These are phyloP conservation scores for Peromyscus melanophrys DNA, from an alignment of 2,797 vertebrate genomes.

Conservation along the genomic window DNA sequence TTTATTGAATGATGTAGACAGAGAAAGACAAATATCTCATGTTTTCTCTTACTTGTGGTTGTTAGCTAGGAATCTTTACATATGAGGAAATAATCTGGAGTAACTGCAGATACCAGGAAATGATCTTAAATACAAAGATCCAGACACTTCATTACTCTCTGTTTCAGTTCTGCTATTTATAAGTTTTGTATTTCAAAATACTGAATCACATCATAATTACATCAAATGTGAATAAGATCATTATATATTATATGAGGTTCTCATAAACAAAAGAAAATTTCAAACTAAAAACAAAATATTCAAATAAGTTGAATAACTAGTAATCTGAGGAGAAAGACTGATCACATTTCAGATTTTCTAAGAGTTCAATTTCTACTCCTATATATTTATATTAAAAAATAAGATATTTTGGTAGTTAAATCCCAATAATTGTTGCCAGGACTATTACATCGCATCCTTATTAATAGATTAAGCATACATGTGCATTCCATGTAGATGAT, in stretches of 20 bases:
- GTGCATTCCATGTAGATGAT: background rate
- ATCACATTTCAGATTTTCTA: background rate
- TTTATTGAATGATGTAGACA: no score
- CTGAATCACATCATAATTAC: no score
- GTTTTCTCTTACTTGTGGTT: no score
- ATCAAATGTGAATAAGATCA: no score
- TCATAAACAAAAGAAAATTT: background rate
- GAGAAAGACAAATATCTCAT: no score
- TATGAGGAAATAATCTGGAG: no score
- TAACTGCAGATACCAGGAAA: no score
- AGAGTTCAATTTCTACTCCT: background rate
- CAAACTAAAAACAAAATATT: background rate
- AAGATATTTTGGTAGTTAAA: background rate
- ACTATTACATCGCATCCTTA: background rate
- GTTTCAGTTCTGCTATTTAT: no score
- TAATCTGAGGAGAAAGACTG: background rate
- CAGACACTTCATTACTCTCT: no score
- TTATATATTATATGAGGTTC: background rate
- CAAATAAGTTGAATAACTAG: background rate
- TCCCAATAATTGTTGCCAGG: background rate
- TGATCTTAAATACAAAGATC: no score
- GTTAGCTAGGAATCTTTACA: no score
- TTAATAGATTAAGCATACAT: background rate
- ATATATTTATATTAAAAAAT: background rate
- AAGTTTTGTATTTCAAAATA: no score